Conservation (phyloP, 2,888 invertebrate species). For the Harpalus rufipes region DNA sequence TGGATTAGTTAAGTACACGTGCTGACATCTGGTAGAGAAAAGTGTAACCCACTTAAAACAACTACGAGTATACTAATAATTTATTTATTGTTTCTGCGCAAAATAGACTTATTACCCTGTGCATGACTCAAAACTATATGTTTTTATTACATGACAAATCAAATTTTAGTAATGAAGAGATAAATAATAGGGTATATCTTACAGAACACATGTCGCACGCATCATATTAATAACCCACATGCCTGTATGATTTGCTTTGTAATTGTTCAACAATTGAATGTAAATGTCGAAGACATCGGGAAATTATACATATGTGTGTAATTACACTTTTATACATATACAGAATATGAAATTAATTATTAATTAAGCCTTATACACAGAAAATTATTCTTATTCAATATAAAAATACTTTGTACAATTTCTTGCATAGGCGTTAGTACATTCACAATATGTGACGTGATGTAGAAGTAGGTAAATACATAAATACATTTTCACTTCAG, state of each 20-base stretch:
- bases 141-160: constrained; percentile 28
- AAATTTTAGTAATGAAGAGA: constrained; percentile 12
- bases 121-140: background rate
- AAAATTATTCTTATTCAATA: background rate
- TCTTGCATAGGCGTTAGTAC: background rate
- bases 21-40: background rate
- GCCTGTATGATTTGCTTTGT: constrained; percentile 11
- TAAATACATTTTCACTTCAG: background rate
- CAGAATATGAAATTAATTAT: background rate
- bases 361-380: constrained; percentile 6
- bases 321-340: background rate
- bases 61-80: background rate
- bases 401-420: background rate
- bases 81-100: background rate
- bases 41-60: background rate
- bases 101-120: background rate
- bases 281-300: background rate
- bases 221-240: constrained; percentile 16
- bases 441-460: background rate
- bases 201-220: constrained; percentile 21
- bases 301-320: background rate
- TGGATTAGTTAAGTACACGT: background rate
- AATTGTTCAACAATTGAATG: constrained; percentile 25
- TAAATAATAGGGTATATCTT: background rate
- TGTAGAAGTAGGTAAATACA: background rate